Percentiles rank a stretch among this genome's conserved stretches.
Evolutionary conservation across 2,797 vertebrate species (phyloP).

Genomic region (Todus mexicanus): DNA sequence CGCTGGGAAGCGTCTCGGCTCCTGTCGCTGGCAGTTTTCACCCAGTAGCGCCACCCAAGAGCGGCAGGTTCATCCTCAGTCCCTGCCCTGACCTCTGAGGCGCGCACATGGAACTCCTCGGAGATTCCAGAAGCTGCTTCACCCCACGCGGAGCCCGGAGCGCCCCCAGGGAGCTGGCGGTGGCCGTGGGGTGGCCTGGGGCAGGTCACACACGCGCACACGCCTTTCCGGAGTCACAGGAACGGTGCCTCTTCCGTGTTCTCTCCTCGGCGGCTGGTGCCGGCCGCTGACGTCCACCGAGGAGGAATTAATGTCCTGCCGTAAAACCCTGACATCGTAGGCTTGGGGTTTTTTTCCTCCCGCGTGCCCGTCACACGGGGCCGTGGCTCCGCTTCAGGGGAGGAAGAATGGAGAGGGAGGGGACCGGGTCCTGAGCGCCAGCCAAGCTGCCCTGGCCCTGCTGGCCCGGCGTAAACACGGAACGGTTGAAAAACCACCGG

Average conservation of each 20-base stretch:
- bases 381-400: neutral
- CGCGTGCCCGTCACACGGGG: neutral
- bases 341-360: neutral
- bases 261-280: neutral
- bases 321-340: conserved; percentile 32
- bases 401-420: neutral
- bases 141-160: fast-evolving
- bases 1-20: neutral
- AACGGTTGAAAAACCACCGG: neutral
- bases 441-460: neutral
- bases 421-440: neutral
- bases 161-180: neutral
- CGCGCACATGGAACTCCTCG: fast-evolving
- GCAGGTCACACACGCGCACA: neutral
- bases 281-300: neutral
- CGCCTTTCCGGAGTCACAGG: neutral
- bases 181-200: fast-evolving
- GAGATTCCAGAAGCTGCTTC: neutral
- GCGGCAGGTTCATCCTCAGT: neutral
- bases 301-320: neutral
- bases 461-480: neutral
- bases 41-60: fast-evolving
- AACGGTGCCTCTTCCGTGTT: neutral
- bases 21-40: neutral
- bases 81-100: neutral